Evolutionary conservation across 1,140 invertebrate genomes (phyloP), one percentile per base, ranked within the genome.

Genomic region (Bombus breviceps): DNA sequence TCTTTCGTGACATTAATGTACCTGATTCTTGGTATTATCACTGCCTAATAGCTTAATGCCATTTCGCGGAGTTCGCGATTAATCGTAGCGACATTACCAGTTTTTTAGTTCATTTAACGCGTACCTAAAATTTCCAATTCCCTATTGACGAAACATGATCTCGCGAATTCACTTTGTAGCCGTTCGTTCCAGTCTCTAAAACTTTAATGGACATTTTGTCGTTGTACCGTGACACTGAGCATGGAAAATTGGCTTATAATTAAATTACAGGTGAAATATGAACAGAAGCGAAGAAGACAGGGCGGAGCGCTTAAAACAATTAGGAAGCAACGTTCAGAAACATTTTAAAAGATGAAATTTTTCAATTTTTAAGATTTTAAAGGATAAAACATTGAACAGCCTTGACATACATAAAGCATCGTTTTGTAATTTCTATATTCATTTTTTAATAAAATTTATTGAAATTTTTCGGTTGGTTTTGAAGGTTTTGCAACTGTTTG

Each of bases 1-100:
- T 57, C 84, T 86, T 86, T 69, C 84, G 39, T 86, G 79, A 75
- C 84, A 86, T 86, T 86, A 86, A 83, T 76, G 15, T 22, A 37
- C 71, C 37, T n/a, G 25, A 39, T 57, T 43, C 47, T 86, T 82
- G 82, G 47, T 75, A 82, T 8, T 41, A 74, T 28, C 28, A 22
- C n/a, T n/a, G 43, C 8, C 28, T 80, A 72, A 74, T 80, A 41
- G 25, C 32, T 80, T 80, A 53, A 43, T 76, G 80, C 39, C 72
- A 74, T 37, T 76, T 69, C n/a, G 28, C 25, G 6, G 13, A 22
- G 15, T 22, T 37, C n/a, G 22, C 37, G 25, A 86, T 76, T 53
- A 75, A 75, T 59, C 84, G 15, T 47, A 86, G 3, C 62, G 57
- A 47, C 10, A 47, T 47, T 5, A 47, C 0, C 47, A 75, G 3